A percentile compares a stretch with the other conserved stretches of the same genome.
These are phyloP conservation scores for Ceramica pisi DNA, from an alignment of 2,888 invertebrate genomes.

Conservation along the genomic window DNA sequence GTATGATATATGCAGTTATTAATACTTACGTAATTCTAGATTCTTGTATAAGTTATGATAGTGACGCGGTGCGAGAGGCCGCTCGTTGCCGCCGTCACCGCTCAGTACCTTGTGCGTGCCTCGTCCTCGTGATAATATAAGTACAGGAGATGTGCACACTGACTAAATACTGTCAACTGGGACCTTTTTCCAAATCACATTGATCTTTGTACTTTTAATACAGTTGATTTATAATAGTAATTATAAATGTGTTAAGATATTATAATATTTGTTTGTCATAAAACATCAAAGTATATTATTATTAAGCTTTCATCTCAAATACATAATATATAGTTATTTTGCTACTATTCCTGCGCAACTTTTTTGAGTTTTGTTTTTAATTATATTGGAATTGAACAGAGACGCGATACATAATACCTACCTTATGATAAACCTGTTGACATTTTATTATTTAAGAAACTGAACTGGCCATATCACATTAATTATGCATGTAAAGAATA, in stretches of 20 bases:
- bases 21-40: constrained; percentile 90
- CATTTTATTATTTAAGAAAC: constrained; percentile 61
- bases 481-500: constrained; percentile 57
- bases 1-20: constrained; percentile 90
- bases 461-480: constrained; percentile 64
- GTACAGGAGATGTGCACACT: constrained; percentile 85
- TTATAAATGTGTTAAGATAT: constrained; percentile 78
- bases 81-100: constrained; percentile 64
- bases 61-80: constrained; percentile 72
- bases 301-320: constrained; percentile 55
- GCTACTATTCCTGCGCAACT: constrained; percentile 63
- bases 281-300: constrained; percentile 57
- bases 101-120: constrained; percentile 78
- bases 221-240: constrained; percentile 76
- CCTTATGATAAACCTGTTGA: constrained; percentile 60
- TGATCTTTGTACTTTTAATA: constrained; percentile 80
- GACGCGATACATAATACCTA: constrained; percentile 45
- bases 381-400: constrained; percentile 62
- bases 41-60: constrained; percentile 83
- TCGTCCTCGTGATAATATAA: constrained; percentile 86
- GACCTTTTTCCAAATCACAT: constrained; percentile 81
- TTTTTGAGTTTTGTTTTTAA: constrained; percentile 70
- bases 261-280: constrained; percentile 74
- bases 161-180: constrained; percentile 73
- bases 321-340: constrained; percentile 65